A percentile compares a stretch with the other conserved stretches of the same genome.
phyloP scores from a whole-genome alignment of 1,140 invertebrate genomes.

The Prorops nasuta region DNA sequence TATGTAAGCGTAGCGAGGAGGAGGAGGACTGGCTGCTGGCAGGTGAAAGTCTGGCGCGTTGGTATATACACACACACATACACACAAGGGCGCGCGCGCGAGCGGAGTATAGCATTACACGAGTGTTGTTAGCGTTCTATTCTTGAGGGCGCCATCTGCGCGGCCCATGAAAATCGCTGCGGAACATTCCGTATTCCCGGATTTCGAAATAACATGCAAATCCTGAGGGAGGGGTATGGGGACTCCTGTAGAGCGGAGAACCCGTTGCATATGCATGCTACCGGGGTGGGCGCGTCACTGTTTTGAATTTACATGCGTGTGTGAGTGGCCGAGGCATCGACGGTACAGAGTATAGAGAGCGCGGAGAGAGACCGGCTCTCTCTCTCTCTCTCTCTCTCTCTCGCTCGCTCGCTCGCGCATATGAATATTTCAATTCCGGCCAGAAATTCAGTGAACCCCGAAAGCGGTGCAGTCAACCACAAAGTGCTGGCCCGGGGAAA shows the following conservation, averaged over 20 bases:
- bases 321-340: not conserved
- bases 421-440: conserved; percentile 38
- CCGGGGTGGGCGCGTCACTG: not conserved
- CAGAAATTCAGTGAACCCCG: conserved; percentile 28
- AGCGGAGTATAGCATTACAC: too few relatives aligned
- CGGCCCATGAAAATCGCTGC: conserved; percentile 27
- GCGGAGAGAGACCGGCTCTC: not conserved
- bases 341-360: not conserved
- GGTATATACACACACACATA: too few relatives aligned
- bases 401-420: conserved; percentile 12
- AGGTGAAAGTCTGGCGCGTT: too few relatives aligned
- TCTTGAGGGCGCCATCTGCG: conserved; percentile 6
- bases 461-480: conserved; percentile 19
- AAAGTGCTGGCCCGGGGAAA: too few relatives aligned
- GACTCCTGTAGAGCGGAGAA: not conserved
- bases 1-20: too few relatives aligned
- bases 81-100: too few relatives aligned
- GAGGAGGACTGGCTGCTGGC: too few relatives aligned
- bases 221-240: conserved; percentile 20
- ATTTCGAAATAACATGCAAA: conserved; percentile 41
- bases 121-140: conserved; percentile 4
- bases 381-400: not conserved
- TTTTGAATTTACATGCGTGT: not conserved
- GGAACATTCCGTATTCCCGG: conserved; percentile 19
- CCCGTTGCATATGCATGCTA: conserved; percentile 18